phyloP scores from a whole-genome alignment of 2,888 invertebrate species.

The Leptopterna dolabrata region DNA sequence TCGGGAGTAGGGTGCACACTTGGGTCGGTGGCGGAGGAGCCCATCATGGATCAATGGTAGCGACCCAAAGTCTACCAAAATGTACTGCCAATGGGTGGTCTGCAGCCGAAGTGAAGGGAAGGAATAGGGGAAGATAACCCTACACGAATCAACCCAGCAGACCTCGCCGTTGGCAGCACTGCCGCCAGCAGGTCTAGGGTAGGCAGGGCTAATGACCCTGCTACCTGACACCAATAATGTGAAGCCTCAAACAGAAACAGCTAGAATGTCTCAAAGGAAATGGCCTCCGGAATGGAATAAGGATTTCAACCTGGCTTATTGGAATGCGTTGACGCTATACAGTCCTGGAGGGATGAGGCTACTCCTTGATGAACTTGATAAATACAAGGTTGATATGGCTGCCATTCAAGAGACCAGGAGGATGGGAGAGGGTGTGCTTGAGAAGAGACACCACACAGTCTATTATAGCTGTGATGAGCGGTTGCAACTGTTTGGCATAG shows the following conservation, averaged over 20 bases:
- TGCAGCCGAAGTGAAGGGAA: neutral
- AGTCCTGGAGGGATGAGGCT: neutral
- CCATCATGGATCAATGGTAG: neutral
- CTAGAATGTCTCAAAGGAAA: slow-evolving; percentile 14
- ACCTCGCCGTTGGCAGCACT: neutral
- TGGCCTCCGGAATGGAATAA: neutral
- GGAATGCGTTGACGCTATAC: slow-evolving; percentile 1
- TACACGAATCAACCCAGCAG: neutral
- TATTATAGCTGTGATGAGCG: slow-evolving; percentile 4
- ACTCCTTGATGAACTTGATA: neutral
- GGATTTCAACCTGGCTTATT: neutral
- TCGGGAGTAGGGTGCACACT: neutral
- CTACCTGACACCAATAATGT: neutral
- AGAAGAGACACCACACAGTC: slow-evolving; percentile 31
- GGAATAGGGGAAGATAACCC: neutral
- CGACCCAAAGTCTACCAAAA: neutral
- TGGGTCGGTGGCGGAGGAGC: neutral
- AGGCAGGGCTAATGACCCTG: neutral
- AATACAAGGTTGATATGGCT: no score
- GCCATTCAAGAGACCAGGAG: neutral
- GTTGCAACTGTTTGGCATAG: slow-evolving; percentile 9
- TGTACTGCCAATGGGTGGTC: neutral
- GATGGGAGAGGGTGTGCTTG: neutral
- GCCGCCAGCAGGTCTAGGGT: neutral
- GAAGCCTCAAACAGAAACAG: slow-evolving; percentile 5